These are phyloP conservation scores for Pipistrellus pipistrellus DNA, from an alignment of 2,797 vertebrate species.

Conservation along the genomic window DNA sequence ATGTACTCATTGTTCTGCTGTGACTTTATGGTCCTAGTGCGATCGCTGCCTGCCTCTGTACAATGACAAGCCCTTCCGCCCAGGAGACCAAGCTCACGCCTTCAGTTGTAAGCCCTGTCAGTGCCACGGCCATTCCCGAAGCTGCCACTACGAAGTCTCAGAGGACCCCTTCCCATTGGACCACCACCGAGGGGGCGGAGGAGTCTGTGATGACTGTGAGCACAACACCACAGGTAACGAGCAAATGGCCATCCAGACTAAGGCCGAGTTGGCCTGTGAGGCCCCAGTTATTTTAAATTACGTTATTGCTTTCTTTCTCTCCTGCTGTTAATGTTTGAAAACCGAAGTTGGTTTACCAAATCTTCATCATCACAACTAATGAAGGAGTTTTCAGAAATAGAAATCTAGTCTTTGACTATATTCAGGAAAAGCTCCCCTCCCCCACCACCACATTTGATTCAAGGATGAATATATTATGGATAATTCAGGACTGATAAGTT, in stretches of 20 bases:
- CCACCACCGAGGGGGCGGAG: conserved; percentile 92
- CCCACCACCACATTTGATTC: background rate
- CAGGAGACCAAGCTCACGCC: conserved; percentile 92
- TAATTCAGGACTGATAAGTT: background rate
- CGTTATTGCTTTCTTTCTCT: background rate
- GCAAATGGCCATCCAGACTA: too few species aligned
- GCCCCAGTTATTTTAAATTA: background rate
- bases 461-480: background rate
- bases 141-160: conserved; percentile 92
- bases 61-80: conserved; percentile 95
- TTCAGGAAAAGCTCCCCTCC: background rate
- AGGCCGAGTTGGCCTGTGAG: too few species aligned
- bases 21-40: conserved; percentile 88
- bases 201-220: conserved; percentile 93
- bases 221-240: conserved; percentile 93
- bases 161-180: conserved; percentile 92
- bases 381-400: background rate
- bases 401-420: background rate
- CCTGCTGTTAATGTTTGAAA: background rate
- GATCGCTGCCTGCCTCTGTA: conserved; percentile 92
- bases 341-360: background rate
- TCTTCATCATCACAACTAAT: background rate
- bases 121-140: conserved; percentile 92
- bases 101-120: conserved; percentile 94
- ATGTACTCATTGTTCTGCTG: conserved; percentile 33